phyloP scores from a whole-genome alignment of 2,797 vertebrate genomes.

The Leptatherina wallacei region DNA sequence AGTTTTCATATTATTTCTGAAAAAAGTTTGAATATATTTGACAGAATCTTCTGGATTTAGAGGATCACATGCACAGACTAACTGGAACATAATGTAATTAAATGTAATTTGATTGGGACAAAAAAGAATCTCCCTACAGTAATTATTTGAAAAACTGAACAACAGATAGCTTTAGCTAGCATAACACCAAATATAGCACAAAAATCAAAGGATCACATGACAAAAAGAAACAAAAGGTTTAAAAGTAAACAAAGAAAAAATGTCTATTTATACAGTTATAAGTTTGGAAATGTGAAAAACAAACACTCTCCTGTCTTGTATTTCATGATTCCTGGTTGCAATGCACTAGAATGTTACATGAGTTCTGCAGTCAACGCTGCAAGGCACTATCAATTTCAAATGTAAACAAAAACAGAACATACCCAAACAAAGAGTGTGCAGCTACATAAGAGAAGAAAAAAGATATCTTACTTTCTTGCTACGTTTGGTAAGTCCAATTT shows the following conservation, averaged over 20 bases:
- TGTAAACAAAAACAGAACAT: not conserved
- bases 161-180: not conserved
- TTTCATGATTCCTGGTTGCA: not conserved
- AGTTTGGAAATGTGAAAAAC: not conserved
- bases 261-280: not conserved
- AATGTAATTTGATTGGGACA: not conserved
- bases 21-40: not conserved
- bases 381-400: conserved; percentile 12
- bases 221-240: not conserved
- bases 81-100: no score
- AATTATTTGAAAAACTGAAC: not conserved
- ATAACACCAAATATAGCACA: not conserved
- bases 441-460: not conserved
- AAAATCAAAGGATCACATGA: not conserved
- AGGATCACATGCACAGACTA: no score
- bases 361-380: not conserved
- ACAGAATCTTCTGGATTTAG: not conserved
- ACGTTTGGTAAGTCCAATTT: conserved; percentile 24
- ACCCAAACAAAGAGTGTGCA: not conserved
- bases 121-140: not conserved
- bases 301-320: not conserved
- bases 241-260: not conserved
- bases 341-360: not conserved
- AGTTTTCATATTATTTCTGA: no score
- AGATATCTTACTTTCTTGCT: not conserved